Base-by-base conservation (phyloP, 2,113 vertebrate species). In the Archocentrus centrarchus region DNA sequence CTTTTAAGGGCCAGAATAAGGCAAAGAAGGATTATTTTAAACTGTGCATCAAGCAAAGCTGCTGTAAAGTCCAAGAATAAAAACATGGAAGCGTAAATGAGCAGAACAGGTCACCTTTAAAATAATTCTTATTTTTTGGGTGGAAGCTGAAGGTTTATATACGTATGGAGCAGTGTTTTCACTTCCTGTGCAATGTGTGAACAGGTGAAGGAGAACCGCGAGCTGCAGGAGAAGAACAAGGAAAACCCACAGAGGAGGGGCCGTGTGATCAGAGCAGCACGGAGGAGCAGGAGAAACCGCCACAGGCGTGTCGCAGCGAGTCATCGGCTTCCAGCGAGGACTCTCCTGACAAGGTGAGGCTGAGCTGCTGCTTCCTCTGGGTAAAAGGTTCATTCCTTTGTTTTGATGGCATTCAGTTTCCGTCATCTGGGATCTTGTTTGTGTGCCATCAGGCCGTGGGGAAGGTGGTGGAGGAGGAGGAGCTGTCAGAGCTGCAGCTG, bases 401-500 rank as follows among this genome's bases (percentile, higher is more conserved):
- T 17, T 53, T 70, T 6, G 3, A 13, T 70, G 44, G 44, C 10
- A 6, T 53, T 53, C 27, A 18, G 24, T 32, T 53, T 73, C 24
- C 6, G 41, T 41, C 15, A 59, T 14, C 2, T 59, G 0, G 59
- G 0, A 10, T 53, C 44, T 53, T 27, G 11, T 59, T 20, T 61
- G 41, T 68, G n/a, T 63, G 20, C 59, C 7, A 10, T 59, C 80
- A 91, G 90, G 75, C 32, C 0, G 35, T 6, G 47, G 32, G 68
- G 37, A 86, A 88, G 89, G 96, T 98, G 88, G 98, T 98, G 88
- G 98, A 99, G 84, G 98, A 99, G 89, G 98, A 99, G 57, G 98
- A 99, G 80, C 94, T 99, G 75, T 99, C 98, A 13, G 98, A 99
- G 94, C 93, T 99, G 88, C 98, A 99, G 7, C 96, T 99, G 91